Base-by-base conservation (phyloP, 1,140 invertebrate species). In the Schlechtendalia chinensis region DNA sequence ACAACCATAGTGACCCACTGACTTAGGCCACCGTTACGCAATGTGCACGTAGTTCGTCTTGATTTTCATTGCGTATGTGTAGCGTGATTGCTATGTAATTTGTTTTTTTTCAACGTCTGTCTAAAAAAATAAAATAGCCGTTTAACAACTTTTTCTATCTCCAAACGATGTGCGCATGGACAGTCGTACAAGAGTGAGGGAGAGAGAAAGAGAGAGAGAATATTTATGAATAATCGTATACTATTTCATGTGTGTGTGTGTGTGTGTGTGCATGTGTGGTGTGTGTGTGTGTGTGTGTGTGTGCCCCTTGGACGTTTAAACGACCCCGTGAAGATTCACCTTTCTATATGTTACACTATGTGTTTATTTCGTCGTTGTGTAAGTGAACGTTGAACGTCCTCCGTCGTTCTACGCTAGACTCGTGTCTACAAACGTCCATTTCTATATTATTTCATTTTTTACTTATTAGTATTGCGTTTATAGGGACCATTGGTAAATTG, bases 21-120 rank as follows among this genome's bases (percentile, higher is more conserved):
- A 81, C 81, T 77, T 56, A 17, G 22, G 56, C 12, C 14, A 32
- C 29, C 12, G 11, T 67, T 45, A n/a, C 19, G n/a, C 19, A 22
- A 67, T 67, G 32, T 75, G 16, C 32, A 27, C n/a, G n/a, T 32
- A 19, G 53, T 74, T 72, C 53, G 71, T 74, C 50, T 74, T 22
- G 53, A 74, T 74, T 74, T 74, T 22, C 71, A 74, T 74, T 45
- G 54, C 54, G 71, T 75, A 45, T 58, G 27, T 59, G 24, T 50
- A n/a, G 14, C 74, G 24, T 59, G 74, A 77, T 77, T 22, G 27
- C 74, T 77, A 77, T 59, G 74, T 77, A 77, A 77, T 77, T 77
- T 77, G 74, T 77, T 75, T 77, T 77, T n/a, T 22, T 59, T 58
- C 74, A 59, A 45, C 32, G 56, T 59, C 6, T 50, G 39, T 22